These are phyloP conservation scores for Ariopsis seemanni DNA, from an alignment of 2,113 vertebrate species.

Conservation along the genomic window DNA sequence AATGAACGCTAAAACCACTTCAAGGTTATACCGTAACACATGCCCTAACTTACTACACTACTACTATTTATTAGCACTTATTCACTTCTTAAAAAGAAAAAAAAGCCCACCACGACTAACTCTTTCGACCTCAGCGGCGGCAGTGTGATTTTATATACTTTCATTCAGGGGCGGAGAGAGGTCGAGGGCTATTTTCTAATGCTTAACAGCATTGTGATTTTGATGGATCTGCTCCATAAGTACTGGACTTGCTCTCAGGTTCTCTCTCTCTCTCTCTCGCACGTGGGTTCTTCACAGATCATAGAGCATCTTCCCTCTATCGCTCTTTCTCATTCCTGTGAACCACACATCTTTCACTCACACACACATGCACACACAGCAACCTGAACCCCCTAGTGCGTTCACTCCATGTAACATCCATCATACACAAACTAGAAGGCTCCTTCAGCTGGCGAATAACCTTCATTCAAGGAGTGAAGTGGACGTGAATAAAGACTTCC, in stretches of 20 bases:
- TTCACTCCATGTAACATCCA: conserved; percentile 48
- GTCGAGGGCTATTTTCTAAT: conserved; percentile 52
- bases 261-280: conserved; percentile 24
- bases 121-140: conserved; percentile 38
- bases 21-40: conserved; percentile 1
- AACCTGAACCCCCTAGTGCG: conserved; percentile 44
- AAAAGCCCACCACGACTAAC: background rate
- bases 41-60: background rate
- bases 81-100: conserved; percentile 2
- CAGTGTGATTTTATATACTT: conserved; percentile 43
- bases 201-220: conserved; percentile 52
- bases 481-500: conserved; percentile 36
- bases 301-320: conserved; percentile 52
- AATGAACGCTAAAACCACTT: background rate
- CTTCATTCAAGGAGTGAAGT: conserved; percentile 45
- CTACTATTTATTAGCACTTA: background rate
- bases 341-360: background rate
- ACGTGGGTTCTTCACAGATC: conserved; percentile 55
- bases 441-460: conserved; percentile 57
- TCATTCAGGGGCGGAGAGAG: conserved; percentile 45
- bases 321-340: conserved; percentile 25
- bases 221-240: conserved; percentile 54
- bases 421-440: conserved; percentile 53
- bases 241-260: conserved; percentile 50
- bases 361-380: conserved; percentile 18